Evolutionary conservation across 2,113 vertebrate genomes (phyloP), one percentile per base, ranked within the genome.

Genomic region (Stegostoma tigrinum): DNA sequence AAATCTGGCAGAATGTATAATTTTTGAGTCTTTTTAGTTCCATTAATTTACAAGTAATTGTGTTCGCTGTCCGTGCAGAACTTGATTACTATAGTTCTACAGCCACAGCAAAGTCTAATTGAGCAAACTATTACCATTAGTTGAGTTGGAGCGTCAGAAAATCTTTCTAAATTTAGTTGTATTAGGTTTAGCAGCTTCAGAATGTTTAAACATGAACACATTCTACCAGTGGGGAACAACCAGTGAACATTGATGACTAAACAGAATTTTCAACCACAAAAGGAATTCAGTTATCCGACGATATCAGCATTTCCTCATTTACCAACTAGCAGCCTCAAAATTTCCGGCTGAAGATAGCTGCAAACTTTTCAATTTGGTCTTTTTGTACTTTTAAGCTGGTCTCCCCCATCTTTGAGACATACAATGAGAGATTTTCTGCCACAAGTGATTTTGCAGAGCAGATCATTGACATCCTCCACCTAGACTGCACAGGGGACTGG

Each of bases 251-350:
- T 72, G 42, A 95, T 75, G 94, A 52, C 94, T 34, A 72, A 95
- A 95, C 38, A 19, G 68, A 72, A 8, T 52, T 48, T 52, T 30
- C 45, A 52, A 95, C 94, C 94, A 95, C 94, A 95, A 70, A 90
- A 95, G 68, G 68, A 95, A 95, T 72, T 72, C 24, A 75, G 12
- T 34, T 52, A 72, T 95, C 45, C 75, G 38, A 95, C 48, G 42
- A 72, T 66, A 95, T 12, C 68, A 66, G 23, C 89, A 24, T 95
- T 95, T 95, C 94, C 94, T 95, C 67, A 52, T 95, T 72, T 70
- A 70, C 66, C 68, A 72, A 17, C 4, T 75, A 67, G 23, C 38
- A 52, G n/a, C 27, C 12, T 72, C 55, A 61, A 61, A 5, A 61
- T 10, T 0, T 61, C 10, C 8, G 55, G 10, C 55, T 61, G 55